Conservation (phyloP, 2,113 vertebrate species). For the Condylura cristata region DNA sequence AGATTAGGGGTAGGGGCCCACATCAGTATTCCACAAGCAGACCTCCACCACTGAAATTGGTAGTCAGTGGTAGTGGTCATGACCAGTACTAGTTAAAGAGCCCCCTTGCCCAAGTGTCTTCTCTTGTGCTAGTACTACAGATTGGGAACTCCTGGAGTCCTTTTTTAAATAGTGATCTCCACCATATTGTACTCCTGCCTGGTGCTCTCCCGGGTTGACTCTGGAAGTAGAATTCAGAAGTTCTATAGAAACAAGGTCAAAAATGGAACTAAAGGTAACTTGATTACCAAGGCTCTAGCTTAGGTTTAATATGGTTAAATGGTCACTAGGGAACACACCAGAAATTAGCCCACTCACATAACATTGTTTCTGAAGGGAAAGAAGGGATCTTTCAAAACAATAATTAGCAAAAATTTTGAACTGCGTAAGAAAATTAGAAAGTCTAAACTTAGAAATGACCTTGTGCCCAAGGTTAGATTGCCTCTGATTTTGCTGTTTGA, state of each 20-base stretch:
- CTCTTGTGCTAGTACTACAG: not conserved
- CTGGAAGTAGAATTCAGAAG: constrained; percentile 37
- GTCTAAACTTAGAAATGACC: constrained; percentile 21
- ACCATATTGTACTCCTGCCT: not conserved
- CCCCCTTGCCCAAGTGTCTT: not conserved
- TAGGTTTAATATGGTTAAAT: constrained; percentile 3
- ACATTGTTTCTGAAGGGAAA: constrained; percentile 30
- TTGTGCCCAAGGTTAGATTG: constrained; percentile 28
- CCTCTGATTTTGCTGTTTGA: constrained; percentile 22
- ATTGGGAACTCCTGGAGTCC: not conserved
- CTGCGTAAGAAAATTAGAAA: constrained; percentile 36
- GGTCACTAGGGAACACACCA: not conserved
- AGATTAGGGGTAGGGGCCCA: not conserved
- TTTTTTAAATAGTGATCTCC: not conserved
- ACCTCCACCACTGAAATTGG: not conserved
- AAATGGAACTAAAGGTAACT: not conserved
- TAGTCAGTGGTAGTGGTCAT: not conserved
- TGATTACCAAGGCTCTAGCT: constrained; percentile 1
- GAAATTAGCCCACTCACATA: constrained; percentile 1
- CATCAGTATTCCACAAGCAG: constrained; percentile 12
- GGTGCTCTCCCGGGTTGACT: not conserved
- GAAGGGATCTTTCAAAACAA: constrained; percentile 5
- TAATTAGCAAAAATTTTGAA: constrained; percentile 32
- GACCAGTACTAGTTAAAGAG: not conserved
- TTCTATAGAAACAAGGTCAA: not conserved